Conservation (phyloP, 2,113 vertebrate species). For the Copsychus sechellarum region DNA sequence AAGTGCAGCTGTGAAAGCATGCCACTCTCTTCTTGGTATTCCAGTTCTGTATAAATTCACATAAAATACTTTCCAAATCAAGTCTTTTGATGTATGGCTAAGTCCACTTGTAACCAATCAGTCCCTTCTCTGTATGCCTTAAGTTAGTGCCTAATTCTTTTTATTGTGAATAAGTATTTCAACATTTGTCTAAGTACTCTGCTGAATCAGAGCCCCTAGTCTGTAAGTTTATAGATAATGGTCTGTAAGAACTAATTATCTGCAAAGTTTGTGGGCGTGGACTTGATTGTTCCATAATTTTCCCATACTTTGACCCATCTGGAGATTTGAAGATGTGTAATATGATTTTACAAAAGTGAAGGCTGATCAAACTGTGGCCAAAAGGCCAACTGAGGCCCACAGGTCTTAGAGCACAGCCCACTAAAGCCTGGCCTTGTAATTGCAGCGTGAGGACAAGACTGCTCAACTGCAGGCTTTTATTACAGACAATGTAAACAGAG, state of each 20-base stretch:
- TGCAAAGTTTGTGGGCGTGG: neutral
- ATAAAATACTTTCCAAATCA: neutral
- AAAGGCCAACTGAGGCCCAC: neutral
- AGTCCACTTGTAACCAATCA: neutral
- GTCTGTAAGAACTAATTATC: neutral
- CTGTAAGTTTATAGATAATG: neutral
- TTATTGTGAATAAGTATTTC: slow-evolving; percentile 6
- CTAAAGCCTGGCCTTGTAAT: neutral
- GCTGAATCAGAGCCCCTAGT: neutral
- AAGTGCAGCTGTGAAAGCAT: neutral
- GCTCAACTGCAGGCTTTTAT: slow-evolving; percentile 45
- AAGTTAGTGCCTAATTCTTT: neutral
- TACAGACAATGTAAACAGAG: slow-evolving; percentile 44
- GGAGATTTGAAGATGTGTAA: neutral
- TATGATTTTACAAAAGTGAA: neutral
- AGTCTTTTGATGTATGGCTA: neutral
- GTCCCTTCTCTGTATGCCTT: neutral
- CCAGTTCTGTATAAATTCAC: neutral
- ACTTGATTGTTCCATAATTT: neutral
- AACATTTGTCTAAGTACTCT: neutral
- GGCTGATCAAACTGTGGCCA: neutral
- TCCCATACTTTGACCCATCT: neutral
- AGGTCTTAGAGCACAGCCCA: neutral
- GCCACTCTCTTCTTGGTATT: neutral
- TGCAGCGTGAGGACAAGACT: neutral